Base-by-base conservation (phyloP, 2,113 vertebrate genomes). In the Oceanites oceanicus region DNA sequence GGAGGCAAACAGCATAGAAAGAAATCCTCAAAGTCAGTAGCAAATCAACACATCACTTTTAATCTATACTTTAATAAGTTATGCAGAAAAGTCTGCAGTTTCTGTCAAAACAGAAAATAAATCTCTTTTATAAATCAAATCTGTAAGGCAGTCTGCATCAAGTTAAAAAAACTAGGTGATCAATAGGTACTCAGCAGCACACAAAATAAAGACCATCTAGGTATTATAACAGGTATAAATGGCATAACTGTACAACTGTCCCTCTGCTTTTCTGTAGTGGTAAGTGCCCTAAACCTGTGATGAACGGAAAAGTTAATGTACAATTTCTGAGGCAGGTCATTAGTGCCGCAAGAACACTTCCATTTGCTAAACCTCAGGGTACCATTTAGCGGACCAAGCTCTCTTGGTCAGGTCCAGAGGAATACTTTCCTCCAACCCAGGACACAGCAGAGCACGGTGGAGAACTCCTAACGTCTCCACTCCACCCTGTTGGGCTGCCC, bases 11-110 rank as follows among this genome's bases (percentile, higher is more conserved):
- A 8, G 53, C 73, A 45, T 10, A 74, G 91, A 85, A 80, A 94
- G 90, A 81, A 94, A 75, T 52, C 71, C 91, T 93, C 76, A 61
- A 89, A 96, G 95, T 58, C 83, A 32, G 91, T 25, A 72, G 67
- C 86, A 92, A 94, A 95, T 92, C 92, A 81, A 75, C 79, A 40
- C 17, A 13, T 83, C 82, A 75, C 55, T 86, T 93, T 86, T 84
- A 89, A 95, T 84, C 91, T 88, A 32, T 26, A 27, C 86, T 87
- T 91, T 77, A 92, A 94, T 91, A 94, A 92, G 70, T 94, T 94
- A 89, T 89, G 83, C 80, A 85, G 91, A 92, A 78, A 92, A 92
- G 73, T 61, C 90, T 83, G 36, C 61, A 61, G 73, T 70, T 90
- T 86, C 73, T 96, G 68, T 92, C 91, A 90, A 88, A 96, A 77